Conservation (phyloP, 2,797 vertebrate genomes). For the Cynodonichthys magdalenae region DNA sequence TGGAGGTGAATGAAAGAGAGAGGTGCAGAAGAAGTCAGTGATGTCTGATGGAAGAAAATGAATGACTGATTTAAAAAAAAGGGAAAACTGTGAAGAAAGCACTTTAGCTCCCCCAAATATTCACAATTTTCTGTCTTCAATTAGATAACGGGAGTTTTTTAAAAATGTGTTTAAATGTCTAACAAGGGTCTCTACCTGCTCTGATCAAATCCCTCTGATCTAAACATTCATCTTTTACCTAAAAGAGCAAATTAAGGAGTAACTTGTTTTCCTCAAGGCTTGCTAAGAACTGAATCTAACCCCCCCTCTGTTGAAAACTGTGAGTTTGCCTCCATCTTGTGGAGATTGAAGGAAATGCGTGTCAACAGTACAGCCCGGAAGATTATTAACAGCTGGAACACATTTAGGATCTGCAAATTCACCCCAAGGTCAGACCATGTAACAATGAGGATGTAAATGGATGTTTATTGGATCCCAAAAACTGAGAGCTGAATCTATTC, state of each 20-base stretch:
- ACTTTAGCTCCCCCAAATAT: conserved; percentile 24
- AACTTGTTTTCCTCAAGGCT: too few relatives aligned
- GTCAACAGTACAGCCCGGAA: too few relatives aligned
- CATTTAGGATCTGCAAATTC: too few relatives aligned
- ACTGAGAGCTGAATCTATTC: too few relatives aligned
- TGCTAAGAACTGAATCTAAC: too few relatives aligned
- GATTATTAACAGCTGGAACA: too few relatives aligned
- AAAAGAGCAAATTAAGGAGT: conserved; percentile 5
- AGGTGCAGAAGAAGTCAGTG: neutral
- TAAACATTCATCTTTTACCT: neutral
- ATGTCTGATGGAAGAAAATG: conserved; percentile 20
- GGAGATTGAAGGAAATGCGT: conserved; percentile 1
- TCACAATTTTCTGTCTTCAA: conserved; percentile 34
- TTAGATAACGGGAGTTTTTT: conserved; percentile 32
- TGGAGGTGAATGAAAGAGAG: conserved; percentile 5
- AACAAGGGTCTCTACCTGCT: neutral
- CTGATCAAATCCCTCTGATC: neutral
- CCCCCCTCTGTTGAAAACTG: too few relatives aligned
- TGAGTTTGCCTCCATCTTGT: conserved; percentile 68
- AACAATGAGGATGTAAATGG: too few relatives aligned
- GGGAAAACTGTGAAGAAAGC: neutral
- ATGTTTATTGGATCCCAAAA: too few relatives aligned
- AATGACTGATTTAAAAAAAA: conserved; percentile 3
- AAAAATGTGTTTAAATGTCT: neutral
- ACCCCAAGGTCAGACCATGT: too few relatives aligned